Evolutionary conservation across 92 coral and sea anemone genomes (phyloP).

Genomic region (Zoanthus sansibaricus): DNA sequence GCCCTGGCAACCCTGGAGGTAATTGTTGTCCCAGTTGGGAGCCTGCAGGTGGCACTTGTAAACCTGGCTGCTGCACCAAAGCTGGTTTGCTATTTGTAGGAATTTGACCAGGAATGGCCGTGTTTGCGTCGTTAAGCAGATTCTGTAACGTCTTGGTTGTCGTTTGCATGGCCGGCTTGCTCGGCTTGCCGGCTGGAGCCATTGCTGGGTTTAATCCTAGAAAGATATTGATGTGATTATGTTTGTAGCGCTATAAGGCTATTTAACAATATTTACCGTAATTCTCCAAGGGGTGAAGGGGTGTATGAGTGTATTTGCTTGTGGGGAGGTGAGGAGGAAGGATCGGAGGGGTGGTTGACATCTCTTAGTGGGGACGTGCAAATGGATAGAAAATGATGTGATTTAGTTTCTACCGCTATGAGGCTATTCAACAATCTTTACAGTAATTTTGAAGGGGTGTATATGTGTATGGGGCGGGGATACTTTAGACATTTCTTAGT

Average conservation of each 20-base stretch:
- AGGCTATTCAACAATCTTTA: neutral
- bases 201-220: conserved; percentile 3
- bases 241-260: neutral
- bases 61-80: neutral
- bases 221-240: neutral
- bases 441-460: too few relatives aligned
- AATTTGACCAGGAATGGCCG: conserved; percentile 15
- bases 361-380: too few relatives aligned
- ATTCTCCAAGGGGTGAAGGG: too few relatives aligned
- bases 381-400: neutral
- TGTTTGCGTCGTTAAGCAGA: conserved; percentile 34
- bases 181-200: neutral
- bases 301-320: too few relatives aligned
- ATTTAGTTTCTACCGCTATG: neutral
- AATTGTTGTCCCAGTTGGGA: conserved; percentile 11
- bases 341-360: too few relatives aligned
- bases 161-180: neutral
- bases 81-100: neutral
- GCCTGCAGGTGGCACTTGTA: conserved; percentile 1
- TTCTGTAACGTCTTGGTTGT: conserved; percentile 23
- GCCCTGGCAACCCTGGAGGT: conserved; percentile 8
- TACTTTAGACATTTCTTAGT: too few relatives aligned
- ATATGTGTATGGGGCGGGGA: too few relatives aligned
- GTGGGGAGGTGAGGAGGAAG: too few relatives aligned
- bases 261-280: neutral